Conservation (phyloP, 1,140 invertebrate genomes). For the Mylabris phalerata region DNA sequence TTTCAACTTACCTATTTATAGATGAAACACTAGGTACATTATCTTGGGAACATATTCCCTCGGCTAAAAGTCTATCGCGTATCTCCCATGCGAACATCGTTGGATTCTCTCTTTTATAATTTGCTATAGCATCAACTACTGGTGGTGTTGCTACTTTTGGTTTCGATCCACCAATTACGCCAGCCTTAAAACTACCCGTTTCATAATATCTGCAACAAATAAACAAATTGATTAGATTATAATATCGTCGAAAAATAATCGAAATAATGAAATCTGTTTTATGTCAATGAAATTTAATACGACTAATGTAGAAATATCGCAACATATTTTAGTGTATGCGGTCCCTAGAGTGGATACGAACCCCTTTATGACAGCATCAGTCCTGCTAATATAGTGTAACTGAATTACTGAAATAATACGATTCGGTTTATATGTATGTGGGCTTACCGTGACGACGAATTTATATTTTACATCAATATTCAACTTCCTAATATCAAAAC, state of each 20-base stretch:
- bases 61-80: slow-evolving; percentile 88
- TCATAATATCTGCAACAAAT: slow-evolving; percentile 84
- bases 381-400: slow-evolving; percentile 13
- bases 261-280: slow-evolving; percentile 6
- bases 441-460: slow-evolving; percentile 17
- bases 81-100: slow-evolving; percentile 99
- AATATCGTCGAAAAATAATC: no score
- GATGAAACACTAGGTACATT: slow-evolving; percentile 98
- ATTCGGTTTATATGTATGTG: slow-evolving; percentile 11
- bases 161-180: slow-evolving; percentile 98
- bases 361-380: slow-evolving; percentile 12
- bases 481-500: slow-evolving; percentile 6
- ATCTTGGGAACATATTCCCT: slow-evolving; percentile 96
- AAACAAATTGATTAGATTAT: neutral
- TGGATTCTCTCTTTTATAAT: slow-evolving; percentile 97
- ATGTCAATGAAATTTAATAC: slow-evolving; percentile 15
- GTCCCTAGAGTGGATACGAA: slow-evolving; percentile 12
- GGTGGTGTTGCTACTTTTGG: slow-evolving; percentile 98
- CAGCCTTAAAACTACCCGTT: slow-evolving; percentile 97
- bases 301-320: slow-evolving; percentile 8
- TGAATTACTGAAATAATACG: slow-evolving; percentile 11
- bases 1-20: slow-evolving; percentile 86
- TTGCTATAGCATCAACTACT: slow-evolving; percentile 96
- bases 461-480: slow-evolving; percentile 15
- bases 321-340: slow-evolving; percentile 1